A percentile compares a stretch with the other conserved stretches of the same genome.
phyloP scores from a whole-genome alignment of 1,140 invertebrate species.

The Tetragonula clypearis region DNA sequence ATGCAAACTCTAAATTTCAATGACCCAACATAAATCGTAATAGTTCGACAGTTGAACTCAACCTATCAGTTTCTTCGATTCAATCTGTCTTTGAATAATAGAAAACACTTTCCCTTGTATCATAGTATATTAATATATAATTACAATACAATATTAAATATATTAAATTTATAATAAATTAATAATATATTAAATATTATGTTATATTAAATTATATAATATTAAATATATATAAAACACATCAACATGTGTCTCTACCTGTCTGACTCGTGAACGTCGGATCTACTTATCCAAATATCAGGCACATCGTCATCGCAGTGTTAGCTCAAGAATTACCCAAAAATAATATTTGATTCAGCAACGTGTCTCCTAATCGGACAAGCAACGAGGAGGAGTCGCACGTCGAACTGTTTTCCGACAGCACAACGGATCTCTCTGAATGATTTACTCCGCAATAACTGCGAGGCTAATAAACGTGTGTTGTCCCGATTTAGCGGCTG shows the following conservation, averaged over 20 bases:
- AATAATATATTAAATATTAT: no score
- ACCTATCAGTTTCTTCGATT: no score
- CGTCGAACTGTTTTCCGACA: conserved; percentile 38
- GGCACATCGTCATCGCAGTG: background rate
- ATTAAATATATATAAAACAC: no score
- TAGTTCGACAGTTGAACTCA: no score
- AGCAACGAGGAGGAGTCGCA: conserved; percentile 12
- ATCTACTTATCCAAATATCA: background rate
- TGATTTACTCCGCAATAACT: conserved; percentile 59
- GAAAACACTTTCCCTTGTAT: no score
- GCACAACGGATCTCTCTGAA: conserved; percentile 52
- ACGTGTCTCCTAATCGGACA: conserved; percentile 47
- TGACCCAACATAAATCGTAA: no score
- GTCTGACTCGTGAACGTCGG: background rate
- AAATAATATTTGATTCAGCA: background rate
- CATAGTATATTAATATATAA: no score
- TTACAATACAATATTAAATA: no score
- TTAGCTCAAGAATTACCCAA: background rate
- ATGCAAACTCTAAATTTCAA: no score
- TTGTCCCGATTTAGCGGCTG: conserved; percentile 4
- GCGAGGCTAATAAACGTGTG: conserved; percentile 53
- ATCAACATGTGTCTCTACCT: background rate
- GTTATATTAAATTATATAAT: no score
- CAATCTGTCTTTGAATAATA: no score
- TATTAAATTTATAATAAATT: no score